A percentile compares a stretch with the other conserved stretches of the same genome.
These are phyloP conservation scores for Amphimedon queenslandica DNA, from an alignment of 37 sponge, comb jelly and placozoan genomes.

Conservation along the genomic window DNA sequence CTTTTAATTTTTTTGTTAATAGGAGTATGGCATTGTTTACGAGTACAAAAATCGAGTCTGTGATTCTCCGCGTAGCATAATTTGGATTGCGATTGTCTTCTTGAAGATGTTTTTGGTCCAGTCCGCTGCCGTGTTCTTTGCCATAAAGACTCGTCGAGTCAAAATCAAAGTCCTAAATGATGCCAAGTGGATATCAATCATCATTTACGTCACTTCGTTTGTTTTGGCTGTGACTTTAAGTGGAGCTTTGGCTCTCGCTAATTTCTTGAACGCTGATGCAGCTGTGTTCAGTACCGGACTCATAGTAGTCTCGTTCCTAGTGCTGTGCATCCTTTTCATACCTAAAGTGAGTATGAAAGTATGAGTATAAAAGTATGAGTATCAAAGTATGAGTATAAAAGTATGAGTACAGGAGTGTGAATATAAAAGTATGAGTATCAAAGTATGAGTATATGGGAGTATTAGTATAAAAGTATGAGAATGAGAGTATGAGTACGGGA, in stretches of 20 bases:
- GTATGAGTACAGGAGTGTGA: neutral
- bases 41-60: slow-evolving; percentile 15
- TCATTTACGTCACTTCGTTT: slow-evolving; percentile 1
- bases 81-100: slow-evolving; percentile 16
- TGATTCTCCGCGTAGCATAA: neutral
- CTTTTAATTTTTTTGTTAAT: neutral
- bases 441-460: neutral
- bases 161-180: neutral
- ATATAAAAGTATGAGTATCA: neutral
- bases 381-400: neutral
- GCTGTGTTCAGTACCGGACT: slow-evolving; percentile 4
- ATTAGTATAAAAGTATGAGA: neutral
- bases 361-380: neutral
- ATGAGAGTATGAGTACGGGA: neutral
- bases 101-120: slow-evolving; percentile 9
- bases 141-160: neutral
- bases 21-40: slow-evolving; percentile 11
- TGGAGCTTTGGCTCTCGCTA: slow-evolving; percentile 1
- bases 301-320: neutral
- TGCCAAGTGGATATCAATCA: neutral
- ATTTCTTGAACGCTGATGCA: slow-evolving; percentile 1
- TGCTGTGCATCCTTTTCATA: neutral
- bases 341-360: slow-evolving; percentile 4
- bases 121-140: neutral
- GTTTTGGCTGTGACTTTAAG: neutral